Conservation (phyloP, 2,113 vertebrate species). For the Prietella phreatophila region DNA sequence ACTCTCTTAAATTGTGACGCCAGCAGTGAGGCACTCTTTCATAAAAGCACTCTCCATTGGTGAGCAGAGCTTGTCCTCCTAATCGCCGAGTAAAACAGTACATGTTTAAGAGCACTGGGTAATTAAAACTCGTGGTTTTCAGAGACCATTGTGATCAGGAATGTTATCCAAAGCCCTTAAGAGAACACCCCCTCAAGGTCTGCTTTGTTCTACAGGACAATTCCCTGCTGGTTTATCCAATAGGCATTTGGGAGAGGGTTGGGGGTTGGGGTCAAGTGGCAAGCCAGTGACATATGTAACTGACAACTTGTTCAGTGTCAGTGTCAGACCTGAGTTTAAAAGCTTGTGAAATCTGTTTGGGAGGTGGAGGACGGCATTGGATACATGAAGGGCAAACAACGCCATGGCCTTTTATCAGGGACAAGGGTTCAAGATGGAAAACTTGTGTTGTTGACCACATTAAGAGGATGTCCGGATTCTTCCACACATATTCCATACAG, state of each 20-base stretch:
- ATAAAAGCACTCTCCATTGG: constrained; percentile 51
- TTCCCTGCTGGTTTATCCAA: constrained; percentile 65
- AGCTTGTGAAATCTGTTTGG: constrained; percentile 47
- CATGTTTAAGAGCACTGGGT: constrained; percentile 56
- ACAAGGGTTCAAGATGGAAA: background rate
- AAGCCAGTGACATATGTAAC: constrained; percentile 70
- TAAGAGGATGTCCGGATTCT: background rate
- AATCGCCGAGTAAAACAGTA: constrained; percentile 42
- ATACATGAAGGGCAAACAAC: constrained; percentile 58
- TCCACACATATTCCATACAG: background rate
- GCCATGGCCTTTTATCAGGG: constrained; percentile 13
- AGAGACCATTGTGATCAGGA: constrained; percentile 67
- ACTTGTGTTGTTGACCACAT: background rate
- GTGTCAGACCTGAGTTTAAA: constrained; percentile 41
- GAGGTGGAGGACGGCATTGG: constrained; percentile 59
- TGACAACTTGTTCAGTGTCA: constrained; percentile 66
- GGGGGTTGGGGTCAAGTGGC: constrained; percentile 65
- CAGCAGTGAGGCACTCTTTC: constrained; percentile 25
- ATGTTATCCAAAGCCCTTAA: constrained; percentile 66
- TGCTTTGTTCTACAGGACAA: constrained; percentile 67
- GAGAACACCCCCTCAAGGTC: constrained; percentile 52
- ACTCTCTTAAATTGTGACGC: constrained; percentile 59
- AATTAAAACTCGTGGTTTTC: constrained; percentile 63
- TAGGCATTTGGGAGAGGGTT: constrained; percentile 38
- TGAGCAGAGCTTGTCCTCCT: constrained; percentile 27